Base-by-base conservation (phyloP, 2,888 invertebrate species). In the Ferdinandea cuprea region DNA sequence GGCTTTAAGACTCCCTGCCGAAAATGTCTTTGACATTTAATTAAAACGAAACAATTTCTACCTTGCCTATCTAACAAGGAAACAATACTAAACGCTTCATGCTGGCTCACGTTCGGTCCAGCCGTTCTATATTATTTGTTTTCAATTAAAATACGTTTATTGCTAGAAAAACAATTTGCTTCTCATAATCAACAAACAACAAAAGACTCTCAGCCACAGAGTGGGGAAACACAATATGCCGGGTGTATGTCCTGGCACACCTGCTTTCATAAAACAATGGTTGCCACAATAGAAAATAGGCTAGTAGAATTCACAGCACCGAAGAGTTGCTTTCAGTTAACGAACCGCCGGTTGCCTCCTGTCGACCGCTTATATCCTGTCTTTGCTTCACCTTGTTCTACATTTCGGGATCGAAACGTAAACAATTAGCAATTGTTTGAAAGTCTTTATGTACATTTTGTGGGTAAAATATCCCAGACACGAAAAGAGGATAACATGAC, bases 111-210 rank as follows among this genome's bases (percentile, higher is more conserved):
- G 30, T 40, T 37, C 56, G 11, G 21, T 8, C 7, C 6, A 5
- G 11, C 19, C 25, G 46, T 25, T 17, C 73, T 40, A 35, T 40
- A 61, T 59, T 79, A 68, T 79, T 79, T 63, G 63, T 65, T 80
- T 80, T 74, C 74, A 80, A 80, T 80, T 80, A 74, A 74, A 80
- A 42, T 63, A 46, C 73, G 72, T 59, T 71, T 46, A 54, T 66
- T 44, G 8, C 42, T 42, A 52, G 65, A 44, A 65, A 65, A 61
- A 65, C 71, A 71, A 58, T 59, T 35, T 50, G 25, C 52, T 13
- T 13, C 54, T 13, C 61, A 48, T 54, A 73, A 56, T 68, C 66
- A 72, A 59, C 78, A 61, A 58, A 56, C 54, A 73, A 73, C 66
- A 54, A 78, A 35, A 65, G 40, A 63, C 71, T 48, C 58, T 54